A percentile compares a stretch with the other conserved stretches of the same genome.
Evolutionary conservation across 2,888 invertebrate genomes (phyloP).

Genomic region (Poecilobothrus nobilitatus): DNA sequence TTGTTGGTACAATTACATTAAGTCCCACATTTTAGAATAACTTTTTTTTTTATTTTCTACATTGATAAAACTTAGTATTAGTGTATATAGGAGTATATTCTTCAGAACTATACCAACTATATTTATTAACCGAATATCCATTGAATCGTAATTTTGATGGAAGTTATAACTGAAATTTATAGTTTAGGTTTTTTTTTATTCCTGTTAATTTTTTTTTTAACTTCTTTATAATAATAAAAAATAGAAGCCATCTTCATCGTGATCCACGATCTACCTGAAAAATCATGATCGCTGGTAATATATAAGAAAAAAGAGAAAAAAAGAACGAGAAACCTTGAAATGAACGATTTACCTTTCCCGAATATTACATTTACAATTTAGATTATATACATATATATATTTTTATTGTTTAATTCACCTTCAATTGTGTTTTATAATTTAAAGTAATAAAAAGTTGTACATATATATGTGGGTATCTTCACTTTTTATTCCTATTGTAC

Average conservation of each 20-base stretch:
- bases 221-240: neutral
- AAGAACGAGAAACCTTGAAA: neutral
- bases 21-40: neutral
- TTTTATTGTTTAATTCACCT: too few relatives aligned
- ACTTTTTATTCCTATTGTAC: too few relatives aligned
- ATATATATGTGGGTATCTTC: too few relatives aligned
- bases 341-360: neutral
- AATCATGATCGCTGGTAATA: neutral
- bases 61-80: too few relatives aligned
- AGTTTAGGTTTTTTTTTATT: too few relatives aligned
- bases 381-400: too few relatives aligned
- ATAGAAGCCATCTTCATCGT: constrained; percentile 3
- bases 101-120: neutral
- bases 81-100: too few relatives aligned
- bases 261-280: constrained; percentile 6
- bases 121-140: neutral
- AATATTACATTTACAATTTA: too few relatives aligned
- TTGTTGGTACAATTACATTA: neutral
- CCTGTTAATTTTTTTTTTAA: too few relatives aligned
- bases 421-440: too few relatives aligned
- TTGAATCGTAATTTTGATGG: constrained; percentile 1
- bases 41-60: neutral
- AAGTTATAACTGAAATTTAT: neutral
- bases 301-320: neutral
- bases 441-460: too few relatives aligned